These are phyloP conservation scores for Himalopsyche anomala DNA, from an alignment of 2,888 invertebrate genomes.

Conservation along the genomic window DNA sequence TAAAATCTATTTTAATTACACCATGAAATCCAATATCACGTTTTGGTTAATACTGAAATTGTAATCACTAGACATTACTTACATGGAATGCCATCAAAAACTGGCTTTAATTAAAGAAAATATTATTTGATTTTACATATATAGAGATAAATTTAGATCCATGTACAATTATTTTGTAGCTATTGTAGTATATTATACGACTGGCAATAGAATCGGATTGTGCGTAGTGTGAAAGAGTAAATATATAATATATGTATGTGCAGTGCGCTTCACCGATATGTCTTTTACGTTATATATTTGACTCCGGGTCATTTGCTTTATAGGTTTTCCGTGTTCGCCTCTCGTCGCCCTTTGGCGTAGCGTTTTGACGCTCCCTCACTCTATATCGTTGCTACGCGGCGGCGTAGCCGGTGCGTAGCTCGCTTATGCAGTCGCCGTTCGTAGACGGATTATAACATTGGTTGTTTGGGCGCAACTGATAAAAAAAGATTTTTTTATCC, in stretches of 20 bases:
- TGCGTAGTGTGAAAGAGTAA: conserved; percentile 54
- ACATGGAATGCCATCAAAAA: too few relatives aligned
- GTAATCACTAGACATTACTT: too few relatives aligned
- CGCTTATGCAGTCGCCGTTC: conserved; percentile 1
- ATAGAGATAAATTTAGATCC: too few relatives aligned
- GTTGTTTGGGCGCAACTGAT: not conserved
- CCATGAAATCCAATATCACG: too few relatives aligned
- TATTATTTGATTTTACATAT: too few relatives aligned
- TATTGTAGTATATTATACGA: not conserved
- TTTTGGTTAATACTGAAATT: too few relatives aligned
- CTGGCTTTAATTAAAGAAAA: too few relatives aligned
- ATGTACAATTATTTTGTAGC: too few relatives aligned
- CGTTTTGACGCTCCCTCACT: not conserved
- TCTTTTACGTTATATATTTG: conserved; percentile 62
- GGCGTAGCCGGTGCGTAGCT: not conserved
- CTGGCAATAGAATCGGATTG: not conserved
- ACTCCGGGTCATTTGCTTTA: conserved; percentile 65
- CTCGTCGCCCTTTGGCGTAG: conserved; percentile 59
- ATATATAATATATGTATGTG: conserved; percentile 55
- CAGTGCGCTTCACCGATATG: conserved; percentile 57
- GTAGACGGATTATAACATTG: not conserved
- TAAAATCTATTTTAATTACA: too few relatives aligned
- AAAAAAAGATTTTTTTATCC: too few relatives aligned
- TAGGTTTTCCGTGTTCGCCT: conserved; percentile 64
- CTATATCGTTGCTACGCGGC: not conserved